Evolutionary conservation across 2,797 vertebrate genomes (phyloP).

Genomic region (Hydrocynus forskahlii): DNA sequence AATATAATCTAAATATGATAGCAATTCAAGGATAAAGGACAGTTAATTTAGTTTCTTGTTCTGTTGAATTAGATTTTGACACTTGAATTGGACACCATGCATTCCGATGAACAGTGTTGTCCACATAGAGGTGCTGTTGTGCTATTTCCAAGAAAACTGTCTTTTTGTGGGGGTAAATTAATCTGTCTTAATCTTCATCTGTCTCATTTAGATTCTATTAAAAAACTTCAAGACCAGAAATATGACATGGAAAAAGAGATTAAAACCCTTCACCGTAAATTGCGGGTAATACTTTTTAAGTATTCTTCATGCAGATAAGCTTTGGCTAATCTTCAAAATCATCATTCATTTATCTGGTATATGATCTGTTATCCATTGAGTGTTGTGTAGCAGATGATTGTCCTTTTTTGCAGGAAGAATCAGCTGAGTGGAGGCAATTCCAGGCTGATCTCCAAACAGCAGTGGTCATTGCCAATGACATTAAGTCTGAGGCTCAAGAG

Average conservation of each 20-base stretch:
- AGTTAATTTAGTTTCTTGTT: not conserved
- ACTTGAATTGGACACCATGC: not conserved
- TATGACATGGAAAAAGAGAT: constrained; percentile 89
- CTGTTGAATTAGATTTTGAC: not conserved
- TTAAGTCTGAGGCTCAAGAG: constrained; percentile 87
- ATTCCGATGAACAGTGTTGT: not conserved
- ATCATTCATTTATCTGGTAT: too few relatives aligned
- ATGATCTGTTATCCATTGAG: not conserved
- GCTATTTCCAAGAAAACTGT: not conserved
- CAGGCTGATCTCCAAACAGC: constrained; percentile 89
- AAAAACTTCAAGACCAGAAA: constrained; percentile 88
- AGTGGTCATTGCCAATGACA: constrained; percentile 87
- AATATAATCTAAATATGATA: not conserved
- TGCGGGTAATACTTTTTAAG: constrained; percentile 72
- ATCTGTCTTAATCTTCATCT: not conserved
- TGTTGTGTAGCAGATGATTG: not conserved
- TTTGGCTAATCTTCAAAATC: not conserved
- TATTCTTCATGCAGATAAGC: not conserved
- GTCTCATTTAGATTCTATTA: constrained; percentile 79
- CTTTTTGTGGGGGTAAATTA: not conserved
- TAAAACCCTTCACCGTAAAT: constrained; percentile 84
- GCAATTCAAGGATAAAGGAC: not conserved
- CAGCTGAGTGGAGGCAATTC: constrained; percentile 87
- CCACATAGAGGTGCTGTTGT: constrained; percentile 45
- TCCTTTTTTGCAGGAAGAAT: constrained; percentile 78